These are phyloP conservation scores for Cynodonichthys magdalenae DNA, from an alignment of 2,797 vertebrate species.

Conservation along the genomic window DNA sequence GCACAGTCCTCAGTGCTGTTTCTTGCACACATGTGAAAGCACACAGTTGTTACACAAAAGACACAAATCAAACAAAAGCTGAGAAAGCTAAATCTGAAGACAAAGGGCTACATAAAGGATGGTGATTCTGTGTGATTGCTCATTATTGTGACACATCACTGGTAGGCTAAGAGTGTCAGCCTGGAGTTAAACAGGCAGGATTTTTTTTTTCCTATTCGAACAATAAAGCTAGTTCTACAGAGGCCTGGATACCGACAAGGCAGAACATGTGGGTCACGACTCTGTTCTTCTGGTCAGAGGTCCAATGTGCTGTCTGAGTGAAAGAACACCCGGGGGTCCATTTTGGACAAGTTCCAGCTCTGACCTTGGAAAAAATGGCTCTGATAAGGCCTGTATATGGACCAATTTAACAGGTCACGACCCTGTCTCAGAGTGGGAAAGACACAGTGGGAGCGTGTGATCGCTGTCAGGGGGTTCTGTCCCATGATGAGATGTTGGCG, in stretches of 20 bases:
- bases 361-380: conserved; percentile 65
- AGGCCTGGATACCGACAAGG: conserved; percentile 36
- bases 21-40: conserved; percentile 17
- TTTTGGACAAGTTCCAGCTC: conserved; percentile 52
- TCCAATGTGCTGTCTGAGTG: conserved; percentile 37
- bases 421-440: conserved; percentile 64
- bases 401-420: conserved; percentile 70
- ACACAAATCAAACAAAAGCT: conserved; percentile 68
- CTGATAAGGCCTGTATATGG: conserved; percentile 59
- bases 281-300: conserved; percentile 42
- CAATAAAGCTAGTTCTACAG: conserved; percentile 20
- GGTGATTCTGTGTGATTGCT: conserved; percentile 62
- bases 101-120: conserved; percentile 63
- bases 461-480: conserved; percentile 62
- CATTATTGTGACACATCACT: conserved; percentile 66
- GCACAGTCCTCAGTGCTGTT: conserved; percentile 35
- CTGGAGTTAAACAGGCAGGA: conserved; percentile 40
- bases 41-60: conserved; percentile 39
- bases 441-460: conserved; percentile 60
- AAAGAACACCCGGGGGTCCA: conserved; percentile 51
- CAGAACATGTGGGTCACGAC: conserved; percentile 21
- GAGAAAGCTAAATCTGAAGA: conserved; percentile 61
- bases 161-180: conserved; percentile 39
- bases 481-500: conserved; percentile 67
- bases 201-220: conserved; percentile 26